Conservation (phyloP, 1,140 invertebrate genomes). For the Drosophila setifemur region DNA sequence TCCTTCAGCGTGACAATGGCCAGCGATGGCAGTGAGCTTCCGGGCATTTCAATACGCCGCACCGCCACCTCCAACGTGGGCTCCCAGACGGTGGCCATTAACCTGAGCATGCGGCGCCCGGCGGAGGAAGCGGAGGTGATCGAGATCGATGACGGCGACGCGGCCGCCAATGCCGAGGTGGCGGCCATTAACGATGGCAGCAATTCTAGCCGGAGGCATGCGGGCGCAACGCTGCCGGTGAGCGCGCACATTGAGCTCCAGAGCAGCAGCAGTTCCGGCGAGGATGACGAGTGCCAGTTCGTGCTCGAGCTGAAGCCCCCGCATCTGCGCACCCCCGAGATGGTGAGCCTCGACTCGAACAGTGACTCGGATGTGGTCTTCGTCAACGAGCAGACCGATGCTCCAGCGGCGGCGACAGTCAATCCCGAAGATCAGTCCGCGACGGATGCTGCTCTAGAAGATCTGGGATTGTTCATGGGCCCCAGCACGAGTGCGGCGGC, state of each 20-base stretch:
- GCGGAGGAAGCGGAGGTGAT: conserved; percentile 49
- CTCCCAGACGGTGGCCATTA: conserved; percentile 69
- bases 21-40: conserved; percentile 64
- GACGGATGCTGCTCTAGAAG: neutral
- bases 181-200: conserved; percentile 62
- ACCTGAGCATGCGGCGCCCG: conserved; percentile 67
- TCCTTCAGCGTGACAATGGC: conserved; percentile 67
- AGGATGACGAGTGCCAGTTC: conserved; percentile 77
- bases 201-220: conserved; percentile 48
- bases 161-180: conserved; percentile 67
- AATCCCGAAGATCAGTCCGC: neutral
- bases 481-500: conserved; percentile 72
- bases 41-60: conserved; percentile 64
- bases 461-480: conserved; percentile 52
- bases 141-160: conserved; percentile 69
- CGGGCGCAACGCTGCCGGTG: conserved; percentile 56
- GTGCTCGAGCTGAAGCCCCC: conserved; percentile 83
- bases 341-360: conserved; percentile 84
- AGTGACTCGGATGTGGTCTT: conserved; percentile 85
- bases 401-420: neutral
- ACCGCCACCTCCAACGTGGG: conserved; percentile 63
- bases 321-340: conserved; percentile 84
- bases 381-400: conserved; percentile 67
- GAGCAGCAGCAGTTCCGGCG: conserved; percentile 57
- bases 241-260: conserved; percentile 71